Evolutionary conservation across 2,888 invertebrate species (phyloP), one percentile per base, ranked within the genome.

Genomic region (Chalcis sispes): DNA sequence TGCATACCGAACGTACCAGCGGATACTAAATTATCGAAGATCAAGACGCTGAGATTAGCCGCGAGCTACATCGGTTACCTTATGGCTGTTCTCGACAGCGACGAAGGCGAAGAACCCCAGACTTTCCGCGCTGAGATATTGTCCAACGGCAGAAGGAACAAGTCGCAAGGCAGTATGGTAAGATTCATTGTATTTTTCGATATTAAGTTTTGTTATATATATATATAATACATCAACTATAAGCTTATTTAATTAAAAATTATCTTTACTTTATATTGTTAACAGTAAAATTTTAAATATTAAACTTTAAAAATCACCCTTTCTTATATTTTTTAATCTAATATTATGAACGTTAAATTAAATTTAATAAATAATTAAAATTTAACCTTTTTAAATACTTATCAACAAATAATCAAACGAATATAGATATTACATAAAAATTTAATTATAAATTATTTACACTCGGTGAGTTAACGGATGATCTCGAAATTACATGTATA

Each of bases 1-100:
- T 96, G 97, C 88, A 98, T 98, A 83, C 98, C 98, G 0, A 98
- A 98, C 85, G 98, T 98, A 0, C 98, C 98, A 0, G 94, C 96
- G 0, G 98, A 98, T 86, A 98, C 98, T 0, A 98, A 98, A 89
- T 89, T 98, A 32, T 97, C 97, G 15, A 98, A 98, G 93, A 98
- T 98, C 82, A 98, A 98, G 90, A 98, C 98, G 0, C 91, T 98
- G 32, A 92, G 98, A 77, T 90, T 98, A 83, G 98, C 98, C 0
- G 98, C 96, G 0, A 95, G 95, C 0, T 98, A 97, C 89, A 97
- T 97, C 82, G 95, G 95, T 4, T 98, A 98, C 89, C 91, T 98
- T 72, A 96, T 96, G 90, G 95, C 95, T 80, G 95, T 98, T 0
- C 89, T 98, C 81, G 95, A 96, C 86, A 95, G 95, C 72, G 96